A percentile compares a stretch with the other conserved stretches of the same genome.
Evolutionary conservation across 2,888 invertebrate genomes (phyloP).

Genomic region (Dasysyrphus tricinctus): DNA sequence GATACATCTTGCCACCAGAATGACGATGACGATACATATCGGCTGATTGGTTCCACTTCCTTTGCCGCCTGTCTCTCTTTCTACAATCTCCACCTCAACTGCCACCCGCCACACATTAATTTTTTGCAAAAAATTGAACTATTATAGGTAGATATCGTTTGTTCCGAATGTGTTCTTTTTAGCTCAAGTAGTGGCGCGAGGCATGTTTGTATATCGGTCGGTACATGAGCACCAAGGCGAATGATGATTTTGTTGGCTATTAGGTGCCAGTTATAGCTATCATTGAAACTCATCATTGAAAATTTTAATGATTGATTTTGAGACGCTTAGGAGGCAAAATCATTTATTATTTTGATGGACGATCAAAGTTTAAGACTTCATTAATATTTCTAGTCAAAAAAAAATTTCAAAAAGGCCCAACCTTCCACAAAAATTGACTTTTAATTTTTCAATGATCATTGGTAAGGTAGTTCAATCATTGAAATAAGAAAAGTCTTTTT

Average conservation of each 20-base stretch:
- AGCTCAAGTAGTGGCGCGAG: background rate
- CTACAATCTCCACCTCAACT: background rate
- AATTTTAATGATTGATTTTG: no score
- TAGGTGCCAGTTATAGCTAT: no score
- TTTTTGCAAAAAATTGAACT: background rate
- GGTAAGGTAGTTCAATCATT: no score
- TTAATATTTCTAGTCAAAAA: no score
- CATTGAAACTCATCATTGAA: no score
- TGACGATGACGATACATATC: background rate
- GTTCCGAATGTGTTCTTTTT: background rate
- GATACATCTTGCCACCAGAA: constrained; percentile 8
- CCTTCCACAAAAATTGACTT: no score
- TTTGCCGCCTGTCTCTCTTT: background rate
- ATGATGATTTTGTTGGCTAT: constrained; percentile 18
- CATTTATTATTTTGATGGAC: no score
- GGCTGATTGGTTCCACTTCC: constrained; percentile 14
- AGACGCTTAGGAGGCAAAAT: no score
- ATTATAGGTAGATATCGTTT: background rate
- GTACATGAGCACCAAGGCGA: background rate
- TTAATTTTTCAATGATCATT: no score
- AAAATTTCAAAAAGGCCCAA: no score
- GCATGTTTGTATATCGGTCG: background rate
- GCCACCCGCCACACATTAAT: background rate
- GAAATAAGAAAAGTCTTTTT: no score
- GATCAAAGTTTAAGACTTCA: no score